Base-by-base conservation (phyloP, 2,888 invertebrate species). In the Drepana falcataria region DNA sequence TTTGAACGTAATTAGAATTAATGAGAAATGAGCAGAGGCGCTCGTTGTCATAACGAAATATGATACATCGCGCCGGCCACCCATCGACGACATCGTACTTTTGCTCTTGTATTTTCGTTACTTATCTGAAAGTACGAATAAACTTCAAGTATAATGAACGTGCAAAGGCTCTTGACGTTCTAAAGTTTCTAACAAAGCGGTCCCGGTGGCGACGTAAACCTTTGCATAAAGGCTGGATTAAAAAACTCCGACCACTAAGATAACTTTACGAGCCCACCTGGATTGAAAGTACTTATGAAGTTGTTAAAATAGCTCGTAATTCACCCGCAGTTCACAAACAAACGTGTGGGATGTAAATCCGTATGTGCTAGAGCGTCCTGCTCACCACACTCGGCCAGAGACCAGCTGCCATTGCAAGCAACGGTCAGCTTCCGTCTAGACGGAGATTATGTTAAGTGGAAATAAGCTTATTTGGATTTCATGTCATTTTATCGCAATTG, bases 371-470 rank as follows among this genome's bases (percentile, higher is more conserved):
- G 44, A 6, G 6, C 44, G 9, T 3, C 9, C 44, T 9, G 3
- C 9, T 44, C 44, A 6, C 9, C 44, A 9, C 2, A 44, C 44
- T 3, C 3, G 3, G 44, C 44, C 21, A 9, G 7, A 3, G 44
- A 3, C 9, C 44, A 2, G 44, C 9, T 7, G 44, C 71, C 65
- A 64, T 59, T 60, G 64, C 64, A 66, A 71, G 6, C 63, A 66
- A 72, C 73, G 79, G 73, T 72, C 80, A 80, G 80, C 81, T 84
- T 81, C 82, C 83, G 88, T 89, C 89, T 89, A 90, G 89, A 89
- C 89, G 69, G 83, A 87, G 87, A 87, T 89, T 87, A 88, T 82
- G 84, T 76, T 79, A 85, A 87, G 84, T 80, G 77, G 77, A 79
- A 81, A 78, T 79, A 79, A 81, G 76, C 76, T 77, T 79, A 77